Evolutionary conservation across 2,113 vertebrate species (phyloP), one percentile per base, ranked within the genome.

Genomic region (Mola mola): DNA sequence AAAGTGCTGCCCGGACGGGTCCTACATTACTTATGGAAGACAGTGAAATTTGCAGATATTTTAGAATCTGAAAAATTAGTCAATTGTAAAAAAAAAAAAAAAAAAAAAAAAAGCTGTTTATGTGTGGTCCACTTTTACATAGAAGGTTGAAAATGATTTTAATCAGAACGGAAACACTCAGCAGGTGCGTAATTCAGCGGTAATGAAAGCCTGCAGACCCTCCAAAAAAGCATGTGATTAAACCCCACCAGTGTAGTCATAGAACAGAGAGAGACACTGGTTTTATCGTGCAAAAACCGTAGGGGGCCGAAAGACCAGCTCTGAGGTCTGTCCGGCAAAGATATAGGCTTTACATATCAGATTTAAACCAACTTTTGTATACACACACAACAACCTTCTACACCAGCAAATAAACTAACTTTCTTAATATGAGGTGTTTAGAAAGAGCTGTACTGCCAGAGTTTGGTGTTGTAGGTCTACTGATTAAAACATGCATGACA

Each of bases 221-320:
- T 59, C 34, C 42, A 28, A 70, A 40, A 68, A 73, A 51, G 24
- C 44, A 64, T 19, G 38, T 52, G 53, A 68, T 81, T 22, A 78
- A 76, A 65, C 44, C 42, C 41, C 62, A 63, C 56, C 53, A 58
- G 25, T 58, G 9, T 47, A 5, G 42, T 69, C n/a, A n/a, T n/a
- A n/a, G n/a, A n/a, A n/a, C n/a, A n/a, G n/a, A n/a, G n/a, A 17
- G 12, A 78, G 62, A 60, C 43, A 71, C 47, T 16, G 31, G 72
- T 86, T 79, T 82, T 83, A 74, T 87, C 85, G 85, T 83, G 78
- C 75, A 74, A 89, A 89, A 89, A 78, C 84, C 89, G 90, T 87
- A 83, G 57, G 36, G 57, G 47, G 75, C 58, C 84, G 79, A 83
- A 51, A 77, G 71, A 78, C 66, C 44, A 72, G 51, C 75, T 69